phyloP scores from a whole-genome alignment of 2,113 vertebrate species.

The Alectura lathami region DNA sequence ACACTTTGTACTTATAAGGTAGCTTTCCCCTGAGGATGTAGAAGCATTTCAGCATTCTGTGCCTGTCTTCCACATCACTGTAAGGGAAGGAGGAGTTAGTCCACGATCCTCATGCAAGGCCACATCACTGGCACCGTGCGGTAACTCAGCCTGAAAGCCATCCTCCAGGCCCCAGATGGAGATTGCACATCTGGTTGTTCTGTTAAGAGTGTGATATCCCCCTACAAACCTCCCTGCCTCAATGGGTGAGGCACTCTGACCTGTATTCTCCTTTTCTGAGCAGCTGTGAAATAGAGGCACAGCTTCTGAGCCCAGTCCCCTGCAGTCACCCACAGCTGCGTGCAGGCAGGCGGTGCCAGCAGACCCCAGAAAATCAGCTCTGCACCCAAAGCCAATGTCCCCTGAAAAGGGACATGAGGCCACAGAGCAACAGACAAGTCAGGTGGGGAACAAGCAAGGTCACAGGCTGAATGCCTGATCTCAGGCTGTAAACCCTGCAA shows the following conservation, averaged over 20 bases:
- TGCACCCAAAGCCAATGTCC: not conserved
- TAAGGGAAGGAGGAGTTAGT: not conserved
- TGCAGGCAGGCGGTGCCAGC: not conserved
- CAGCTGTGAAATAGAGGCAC: not conserved
- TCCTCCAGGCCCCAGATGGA: not conserved
- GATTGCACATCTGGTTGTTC: not conserved
- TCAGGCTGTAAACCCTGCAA: not conserved
- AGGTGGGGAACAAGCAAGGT: not conserved
- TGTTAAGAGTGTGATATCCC: rapidly evolving
- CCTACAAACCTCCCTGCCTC: not conserved
- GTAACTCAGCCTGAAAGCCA: not conserved
- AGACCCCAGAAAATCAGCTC: not conserved
- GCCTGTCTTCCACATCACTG: rapidly evolving
- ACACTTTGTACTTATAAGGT: not conserved
- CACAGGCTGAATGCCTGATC: not conserved
- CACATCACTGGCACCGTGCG: not conserved
- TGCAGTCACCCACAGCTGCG: rapidly evolving
- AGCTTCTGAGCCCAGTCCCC: not conserved
- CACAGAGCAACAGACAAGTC: not conserved
- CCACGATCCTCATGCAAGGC: not conserved
- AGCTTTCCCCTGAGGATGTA: not conserved
- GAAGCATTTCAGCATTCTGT: not conserved
- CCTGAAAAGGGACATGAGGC: not conserved
- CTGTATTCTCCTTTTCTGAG: not conserved
- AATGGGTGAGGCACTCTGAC: not conserved